These are phyloP conservation scores for Leptatherina wallacei DNA, from an alignment of 2,797 vertebrate genomes.

Conservation along the genomic window DNA sequence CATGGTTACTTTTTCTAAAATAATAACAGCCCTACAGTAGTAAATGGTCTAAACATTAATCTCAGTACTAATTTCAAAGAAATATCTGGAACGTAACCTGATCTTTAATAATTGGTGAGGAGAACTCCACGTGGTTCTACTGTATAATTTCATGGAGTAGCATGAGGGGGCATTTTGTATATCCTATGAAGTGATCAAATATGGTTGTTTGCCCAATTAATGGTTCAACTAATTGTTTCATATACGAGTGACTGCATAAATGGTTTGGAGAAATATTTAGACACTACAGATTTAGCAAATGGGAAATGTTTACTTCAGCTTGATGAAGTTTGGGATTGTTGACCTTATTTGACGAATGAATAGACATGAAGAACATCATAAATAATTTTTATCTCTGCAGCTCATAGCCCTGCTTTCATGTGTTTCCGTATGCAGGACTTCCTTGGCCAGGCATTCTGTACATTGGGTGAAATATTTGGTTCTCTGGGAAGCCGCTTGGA, in stretches of 20 bases:
- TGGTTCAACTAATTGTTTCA: not conserved
- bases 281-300: not conserved
- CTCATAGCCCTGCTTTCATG: not conserved
- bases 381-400: not conserved
- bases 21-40: too few species aligned
- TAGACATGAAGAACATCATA: not conserved
- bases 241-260: not conserved
- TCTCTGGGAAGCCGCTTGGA: conserved; percentile 93
- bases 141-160: too few species aligned
- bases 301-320: not conserved
- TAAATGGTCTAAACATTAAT: too few species aligned
- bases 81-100: too few species aligned
- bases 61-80: too few species aligned
- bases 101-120: too few species aligned
- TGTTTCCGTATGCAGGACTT: conserved; percentile 87
- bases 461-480: conserved; percentile 94
- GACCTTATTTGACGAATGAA: not conserved
- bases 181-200: too few species aligned
- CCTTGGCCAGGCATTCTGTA: conserved; percentile 96
- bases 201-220: too few species aligned
- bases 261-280: not conserved
- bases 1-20: too few species aligned
- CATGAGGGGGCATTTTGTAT: too few species aligned
- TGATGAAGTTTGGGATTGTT: not conserved
- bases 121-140: too few species aligned